Base-by-base conservation (phyloP, 1,140 invertebrate species). In the Catajapyx aquilonaris region DNA sequence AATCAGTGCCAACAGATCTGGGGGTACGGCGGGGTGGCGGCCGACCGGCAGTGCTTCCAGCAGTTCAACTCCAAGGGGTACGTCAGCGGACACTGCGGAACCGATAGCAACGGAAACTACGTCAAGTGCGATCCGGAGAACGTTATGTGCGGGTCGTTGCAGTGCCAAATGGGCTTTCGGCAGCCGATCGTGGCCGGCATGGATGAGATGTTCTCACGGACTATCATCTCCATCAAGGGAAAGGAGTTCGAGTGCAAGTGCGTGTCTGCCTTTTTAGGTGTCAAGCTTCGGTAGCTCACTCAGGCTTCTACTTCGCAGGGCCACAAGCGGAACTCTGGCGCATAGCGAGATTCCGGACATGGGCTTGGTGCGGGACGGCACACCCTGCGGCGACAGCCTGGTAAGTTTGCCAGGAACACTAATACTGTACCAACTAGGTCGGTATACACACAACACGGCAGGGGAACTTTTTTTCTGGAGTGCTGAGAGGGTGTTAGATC, bases 21-120 rank as follows among this genome's bases (percentile, higher is more conserved):
- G 91, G 88, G 88, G 7, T 71, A 74, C 46, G 58, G 64, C 65
- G 48, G 21, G 3, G 18, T 17, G n/a, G 71, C 72, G 0, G 79
- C 77, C 2, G 81, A 90, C 51, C 64, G 69, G 31, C 69, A 86
- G 44, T 95, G 88, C 59, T 95, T 80, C 57, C 77, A 87, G 41
- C 73, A 86, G 51, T 94, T 91, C 57, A 95, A 95, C 56, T 78
- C 81, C 0, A 84, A 90, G 50, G 90, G 90, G 9, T 83, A 81
- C 3, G 77, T 83, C 35, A 88, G 79, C 46, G 90, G 88, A 1
- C 86, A 95, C 55, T 95, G 88, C 59, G 88, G 88, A 1, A 73
- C 71, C 31, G 78, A 90, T 51, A 46, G 54, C 11, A 66, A 66
- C 43, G 83, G 81, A 18, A 73, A 77, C 51, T 85, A 71, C 54